Evolutionary conservation across 2,113 vertebrate species (phyloP).

Genomic region (Callaeas wilsoni): DNA sequence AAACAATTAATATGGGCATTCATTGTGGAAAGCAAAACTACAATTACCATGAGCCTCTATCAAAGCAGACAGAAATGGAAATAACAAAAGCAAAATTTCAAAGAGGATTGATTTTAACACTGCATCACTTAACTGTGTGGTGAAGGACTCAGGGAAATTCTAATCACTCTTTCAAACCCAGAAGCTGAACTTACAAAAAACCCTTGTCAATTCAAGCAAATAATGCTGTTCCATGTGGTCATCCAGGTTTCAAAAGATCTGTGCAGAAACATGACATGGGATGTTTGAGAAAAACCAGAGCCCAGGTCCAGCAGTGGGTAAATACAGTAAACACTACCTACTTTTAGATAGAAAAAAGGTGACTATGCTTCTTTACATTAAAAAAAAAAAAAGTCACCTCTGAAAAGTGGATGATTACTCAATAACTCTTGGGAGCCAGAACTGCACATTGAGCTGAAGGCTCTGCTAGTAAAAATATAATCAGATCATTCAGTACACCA

Average conservation of each 20-base stretch:
- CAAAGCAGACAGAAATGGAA: neutral
- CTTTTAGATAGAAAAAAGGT: neutral
- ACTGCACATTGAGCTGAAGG: neutral
- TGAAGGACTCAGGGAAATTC: neutral
- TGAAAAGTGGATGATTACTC: neutral
- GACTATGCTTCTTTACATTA: neutral
- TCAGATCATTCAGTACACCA: conserved; percentile 49
- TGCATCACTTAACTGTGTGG: neutral
- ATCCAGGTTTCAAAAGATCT: neutral
- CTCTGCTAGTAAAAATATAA: conserved; percentile 41
- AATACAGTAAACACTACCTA: neutral
- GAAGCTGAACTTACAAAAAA: neutral
- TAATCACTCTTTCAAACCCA: neutral
- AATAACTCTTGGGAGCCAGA: neutral
- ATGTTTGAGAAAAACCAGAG: neutral
- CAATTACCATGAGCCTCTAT: neutral
- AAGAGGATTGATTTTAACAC: neutral
- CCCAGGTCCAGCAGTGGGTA: neutral
- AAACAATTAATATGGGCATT: neutral
- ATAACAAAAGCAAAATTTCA: neutral
- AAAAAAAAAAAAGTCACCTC: neutral
- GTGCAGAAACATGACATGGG: neutral
- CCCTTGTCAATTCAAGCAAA: neutral
- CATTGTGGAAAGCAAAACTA: neutral
- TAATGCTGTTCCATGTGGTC: neutral